Base-by-base conservation (phyloP, 2,888 invertebrate genomes). In the Rosalia funebris region DNA sequence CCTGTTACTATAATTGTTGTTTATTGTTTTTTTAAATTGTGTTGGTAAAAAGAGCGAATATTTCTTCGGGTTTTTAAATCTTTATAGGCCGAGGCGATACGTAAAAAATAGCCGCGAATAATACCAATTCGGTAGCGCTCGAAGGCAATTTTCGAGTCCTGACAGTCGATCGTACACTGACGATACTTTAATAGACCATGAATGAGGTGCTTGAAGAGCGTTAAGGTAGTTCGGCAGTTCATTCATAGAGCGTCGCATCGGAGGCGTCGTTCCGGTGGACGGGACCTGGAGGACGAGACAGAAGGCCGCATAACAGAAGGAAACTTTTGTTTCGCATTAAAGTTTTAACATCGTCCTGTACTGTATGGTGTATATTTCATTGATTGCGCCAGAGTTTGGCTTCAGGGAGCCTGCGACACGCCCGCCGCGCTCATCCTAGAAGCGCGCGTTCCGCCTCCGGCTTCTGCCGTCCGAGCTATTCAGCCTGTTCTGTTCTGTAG, bases 391-490 rank as follows among this genome's bases (percentile, higher is more conserved):
- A 78, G 78, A 77, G 78, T 79, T 77, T 75, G 78, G 77, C 75
- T 77, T 77, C 73, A 74, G 77, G 77, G 79, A 77, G 77, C 72
- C 75, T 76, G 79, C 75, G 81, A 81, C 81, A 81, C 81, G 81
- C 81, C 81, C 81, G 81, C 77, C 75, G 74, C 78, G 75, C 76
- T 77, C 78, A 76, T 78, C 79, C 79, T 77, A 76, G 78, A 74
- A 80, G 80, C 80, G 79, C 79, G 77, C 79, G 79, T 79, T 79
- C 78, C 78, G 79, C 80, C 79, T 78, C 76, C 77, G 75, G 76
- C 76, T 77, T 73, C 75, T 71, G 62, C 75, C 77, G 73, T 76
- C 75, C 76, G 75, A 76, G 74, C 75, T 78, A 74, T 69, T 69
- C 72, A 69, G 68, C 61, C 70, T 71, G 71, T 72, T 71, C 78